phyloP scores from a whole-genome alignment of 2,888 invertebrate species.

The Eubasilissa splendida region DNA sequence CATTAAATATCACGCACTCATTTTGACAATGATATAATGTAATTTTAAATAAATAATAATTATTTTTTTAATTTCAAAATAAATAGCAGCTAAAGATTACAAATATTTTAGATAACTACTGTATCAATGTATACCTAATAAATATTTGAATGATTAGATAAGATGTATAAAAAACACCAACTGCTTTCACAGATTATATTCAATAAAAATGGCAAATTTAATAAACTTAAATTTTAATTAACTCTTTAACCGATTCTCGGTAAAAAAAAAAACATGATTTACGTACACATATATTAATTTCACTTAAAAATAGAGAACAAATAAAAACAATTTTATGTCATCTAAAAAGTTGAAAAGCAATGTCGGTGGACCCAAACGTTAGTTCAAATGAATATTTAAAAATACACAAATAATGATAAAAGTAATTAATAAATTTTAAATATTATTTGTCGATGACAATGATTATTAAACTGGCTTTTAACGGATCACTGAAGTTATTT shows the following conservation, averaged over 20 bases:
- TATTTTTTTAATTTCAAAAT: no score
- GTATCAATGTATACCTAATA: neutral
- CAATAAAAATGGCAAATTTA: constrained; percentile 37
- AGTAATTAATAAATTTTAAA: neutral
- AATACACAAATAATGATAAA: constrained; percentile 9
- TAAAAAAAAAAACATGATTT: constrained; percentile 1
- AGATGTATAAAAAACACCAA: constrained; percentile 7
- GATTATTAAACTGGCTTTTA: neutral
- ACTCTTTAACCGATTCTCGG: constrained; percentile 17
- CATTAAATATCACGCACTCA: no score
- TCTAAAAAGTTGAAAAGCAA: constrained; percentile 8
- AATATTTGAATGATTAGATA: constrained; percentile 28
- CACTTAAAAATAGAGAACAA: constrained; percentile 30
- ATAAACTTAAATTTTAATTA: constrained; percentile 24
- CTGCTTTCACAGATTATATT: constrained; percentile 12
- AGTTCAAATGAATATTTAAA: constrained; percentile 17
- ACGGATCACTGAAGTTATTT: constrained; percentile 5
- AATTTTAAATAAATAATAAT: no score
- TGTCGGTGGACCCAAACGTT: constrained; percentile 3
- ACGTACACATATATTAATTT: constrained; percentile 33
- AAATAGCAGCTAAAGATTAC: constrained; percentile 5
- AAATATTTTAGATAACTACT: neutral
- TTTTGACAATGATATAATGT: no score
- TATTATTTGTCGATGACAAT: neutral
- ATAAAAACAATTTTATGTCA: constrained; percentile 3